A percentile compares a stretch with the other conserved stretches of the same genome.
phyloP scores from a whole-genome alignment of 2,888 invertebrate genomes.

The Amphipoea oculea region DNA sequence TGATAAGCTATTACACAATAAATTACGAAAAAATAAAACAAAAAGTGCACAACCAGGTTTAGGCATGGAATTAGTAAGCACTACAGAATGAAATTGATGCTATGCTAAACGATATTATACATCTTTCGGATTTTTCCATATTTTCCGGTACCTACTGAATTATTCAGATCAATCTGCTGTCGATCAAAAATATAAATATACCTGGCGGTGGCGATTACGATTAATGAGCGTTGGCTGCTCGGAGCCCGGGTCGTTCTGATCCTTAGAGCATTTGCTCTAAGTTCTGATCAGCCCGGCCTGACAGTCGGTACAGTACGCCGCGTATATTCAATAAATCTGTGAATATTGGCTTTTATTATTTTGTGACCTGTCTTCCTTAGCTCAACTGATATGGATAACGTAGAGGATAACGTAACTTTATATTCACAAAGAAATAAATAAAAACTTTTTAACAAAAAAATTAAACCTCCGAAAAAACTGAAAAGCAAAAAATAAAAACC shows the following conservation, averaged over 20 bases:
- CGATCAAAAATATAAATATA: background rate
- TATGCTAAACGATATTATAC: background rate
- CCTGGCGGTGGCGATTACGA: background rate
- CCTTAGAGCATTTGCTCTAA: too few species aligned
- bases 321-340: background rate
- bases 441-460: too few species aligned
- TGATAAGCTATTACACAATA: background rate
- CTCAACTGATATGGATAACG: background rate
- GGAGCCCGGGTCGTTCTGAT: background rate
- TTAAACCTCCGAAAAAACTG: too few species aligned
- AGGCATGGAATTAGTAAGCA: background rate
- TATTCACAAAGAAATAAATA: background rate
- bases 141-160: background rate
- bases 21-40: background rate
- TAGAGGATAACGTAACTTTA: too few species aligned
- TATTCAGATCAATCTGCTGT: background rate
- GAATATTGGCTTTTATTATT: background rate
- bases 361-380: background rate
- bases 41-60: too few species aligned
- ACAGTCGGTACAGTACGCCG: background rate
- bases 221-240: background rate
- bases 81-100: background rate
- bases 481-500: too few species aligned
- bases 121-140: background rate
- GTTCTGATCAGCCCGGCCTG: background rate